Base-by-base conservation (phyloP, 2,797 vertebrate species). In the Moxostoma hubbsi region DNA sequence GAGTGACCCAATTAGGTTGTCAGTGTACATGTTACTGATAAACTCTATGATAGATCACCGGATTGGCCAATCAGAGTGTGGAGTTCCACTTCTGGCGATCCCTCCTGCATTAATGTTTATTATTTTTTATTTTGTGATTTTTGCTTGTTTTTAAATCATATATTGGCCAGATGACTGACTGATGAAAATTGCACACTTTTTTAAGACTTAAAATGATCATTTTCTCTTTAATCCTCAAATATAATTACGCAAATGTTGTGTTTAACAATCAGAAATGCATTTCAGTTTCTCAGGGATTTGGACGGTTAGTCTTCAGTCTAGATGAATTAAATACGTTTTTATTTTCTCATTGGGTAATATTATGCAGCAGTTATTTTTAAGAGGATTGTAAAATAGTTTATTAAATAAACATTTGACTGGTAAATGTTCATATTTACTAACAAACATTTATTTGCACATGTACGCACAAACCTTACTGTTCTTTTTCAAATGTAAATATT, bases 401-500 rank as follows among this genome's bases (percentile, higher is more conserved):
- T 15, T 50, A 36, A 62, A 62, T 11, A 9, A 0, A n/a, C 36
- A 13, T 50, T 2, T 9, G 5, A 45, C 11, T 43, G 18, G 49
- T 46, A 64, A 54, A 54, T 2, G 5, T 55, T 54, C 57, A 7
- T 11, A 18, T 59, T 49, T 24, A 18, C 15, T 70, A 12, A 55
- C 54, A 57, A 18, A 18, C 18, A 1, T 15, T 15, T 4, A 7
- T 6, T 59, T 43, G 1, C 43, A 5, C 5, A 13, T 18, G 18
- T 18, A 18, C 18, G 18, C 18, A 18, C 18, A 18, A 18, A 18
- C 18, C 18, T 18, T 24, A 24, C 5, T n/a, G 13, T 55, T 54
- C 24, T 16, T 55, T 15, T 70, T 15, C n/a, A 68, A 7, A 10
- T 70, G 67, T 55, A 70, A 45, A 70, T 70, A 71, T 47, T 15